A percentile compares a stretch with the other conserved stretches of the same genome.
phyloP scores from a whole-genome alignment of 1,140 invertebrate genomes.

The Drosophila hydei region DNA sequence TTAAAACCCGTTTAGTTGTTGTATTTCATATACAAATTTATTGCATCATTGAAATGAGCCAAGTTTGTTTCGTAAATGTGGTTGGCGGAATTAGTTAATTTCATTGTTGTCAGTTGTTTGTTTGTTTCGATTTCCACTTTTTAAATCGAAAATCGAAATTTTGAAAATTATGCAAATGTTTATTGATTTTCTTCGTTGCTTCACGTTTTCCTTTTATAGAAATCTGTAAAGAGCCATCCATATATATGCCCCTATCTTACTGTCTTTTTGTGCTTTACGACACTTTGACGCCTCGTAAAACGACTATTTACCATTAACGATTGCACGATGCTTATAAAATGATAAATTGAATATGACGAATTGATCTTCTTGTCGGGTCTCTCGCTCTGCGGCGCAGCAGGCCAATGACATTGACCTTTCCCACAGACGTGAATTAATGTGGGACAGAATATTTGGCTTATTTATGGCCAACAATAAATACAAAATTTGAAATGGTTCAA shows the following conservation, averaged over 20 bases:
- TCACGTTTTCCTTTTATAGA: constrained; percentile 9
- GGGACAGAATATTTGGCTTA: constrained; percentile 3
- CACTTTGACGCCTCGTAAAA: constrained; percentile 45
- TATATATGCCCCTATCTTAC: too few species aligned
- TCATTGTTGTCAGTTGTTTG: constrained; percentile 27
- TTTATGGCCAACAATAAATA: neutral
- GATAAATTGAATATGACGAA: constrained; percentile 22
- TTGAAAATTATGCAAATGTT: constrained; percentile 71
- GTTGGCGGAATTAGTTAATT: constrained; percentile 59
- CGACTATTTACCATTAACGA: constrained; percentile 32
- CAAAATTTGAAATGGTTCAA: neutral
- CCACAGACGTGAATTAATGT: constrained; percentile 51
- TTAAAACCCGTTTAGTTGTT: constrained; percentile 53
- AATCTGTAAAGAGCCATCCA: too few species aligned
- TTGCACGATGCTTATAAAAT: constrained; percentile 8
- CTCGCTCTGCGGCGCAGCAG: constrained; percentile 14
- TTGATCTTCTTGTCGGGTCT: constrained; percentile 8
- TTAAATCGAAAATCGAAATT: constrained; percentile 47
- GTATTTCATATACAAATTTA: constrained; percentile 14
- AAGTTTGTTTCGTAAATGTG: constrained; percentile 67
- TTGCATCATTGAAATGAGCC: constrained; percentile 56
- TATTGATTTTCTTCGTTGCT: constrained; percentile 65
- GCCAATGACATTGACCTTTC: constrained; percentile 62
- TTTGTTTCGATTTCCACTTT: constrained; percentile 9
- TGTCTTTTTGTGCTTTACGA: constrained; percentile 27